Evolutionary conservation across 2,888 invertebrate genomes (phyloP).

Genomic region (Drosophila sordidapex): DNA sequence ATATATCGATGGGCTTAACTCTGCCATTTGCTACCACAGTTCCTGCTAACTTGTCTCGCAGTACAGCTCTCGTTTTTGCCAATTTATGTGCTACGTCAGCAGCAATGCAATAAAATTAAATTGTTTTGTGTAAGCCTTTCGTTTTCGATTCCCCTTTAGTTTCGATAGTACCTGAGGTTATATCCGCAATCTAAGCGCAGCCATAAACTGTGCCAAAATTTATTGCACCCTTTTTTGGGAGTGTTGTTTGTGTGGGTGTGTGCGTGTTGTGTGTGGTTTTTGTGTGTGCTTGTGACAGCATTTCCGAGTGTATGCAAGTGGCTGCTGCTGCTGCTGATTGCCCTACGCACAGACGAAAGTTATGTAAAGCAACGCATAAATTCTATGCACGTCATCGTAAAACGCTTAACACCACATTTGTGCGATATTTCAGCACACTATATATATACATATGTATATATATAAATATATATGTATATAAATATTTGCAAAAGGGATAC

Average conservation of each 20-base stretch:
- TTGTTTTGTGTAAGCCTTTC: slow-evolving; percentile 66
- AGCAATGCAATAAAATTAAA: slow-evolving; percentile 71
- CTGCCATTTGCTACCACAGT: background rate
- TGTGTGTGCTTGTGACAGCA: slow-evolving; percentile 5
- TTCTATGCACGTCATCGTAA: slow-evolving; percentile 38
- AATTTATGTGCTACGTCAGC: slow-evolving; percentile 51
- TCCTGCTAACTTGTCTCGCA: background rate
- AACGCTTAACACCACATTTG: slow-evolving; percentile 55
- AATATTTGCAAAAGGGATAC: too few species aligned
- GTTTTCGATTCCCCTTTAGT: slow-evolving; percentile 4
- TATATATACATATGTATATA: background rate
- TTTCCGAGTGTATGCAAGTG: slow-evolving; percentile 16
- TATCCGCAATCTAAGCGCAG: slow-evolving; percentile 58
- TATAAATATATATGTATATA: too few species aligned
- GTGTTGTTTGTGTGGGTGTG: background rate
- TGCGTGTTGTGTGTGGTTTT: background rate
- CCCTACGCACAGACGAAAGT: slow-evolving; percentile 54
- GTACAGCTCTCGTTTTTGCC: slow-evolving; percentile 18
- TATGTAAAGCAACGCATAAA: slow-evolving; percentile 50
- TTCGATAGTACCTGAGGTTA: slow-evolving; percentile 62
- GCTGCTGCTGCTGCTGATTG: slow-evolving; percentile 58
- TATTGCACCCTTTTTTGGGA: slow-evolving; percentile 69
- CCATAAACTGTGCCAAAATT: slow-evolving; percentile 73
- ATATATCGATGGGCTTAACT: slow-evolving; percentile 9
- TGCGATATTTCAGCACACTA: slow-evolving; percentile 34